Percentiles rank a stretch among this genome's conserved stretches.
phyloP scores from a whole-genome alignment of 2,888 invertebrate genomes.

The Antitype chi region DNA sequence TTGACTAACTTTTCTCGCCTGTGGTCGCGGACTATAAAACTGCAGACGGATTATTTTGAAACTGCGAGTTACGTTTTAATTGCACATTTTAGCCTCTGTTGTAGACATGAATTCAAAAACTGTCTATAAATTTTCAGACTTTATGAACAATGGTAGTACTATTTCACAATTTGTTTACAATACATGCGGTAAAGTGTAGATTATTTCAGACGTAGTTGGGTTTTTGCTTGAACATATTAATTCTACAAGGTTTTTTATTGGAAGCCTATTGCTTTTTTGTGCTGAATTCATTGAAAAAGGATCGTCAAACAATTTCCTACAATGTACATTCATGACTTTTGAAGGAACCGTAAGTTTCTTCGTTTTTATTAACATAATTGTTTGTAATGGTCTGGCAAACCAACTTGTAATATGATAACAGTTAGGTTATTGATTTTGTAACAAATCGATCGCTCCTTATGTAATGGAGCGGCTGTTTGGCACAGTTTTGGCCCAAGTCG shows the following conservation, averaged over 20 bases:
- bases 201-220: neutral
- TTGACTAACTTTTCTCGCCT: conserved; percentile 52
- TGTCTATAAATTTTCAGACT: conserved; percentile 20
- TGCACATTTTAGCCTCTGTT: conserved; percentile 15
- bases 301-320: neutral
- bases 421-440: conserved; percentile 54
- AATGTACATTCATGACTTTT: neutral
- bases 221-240: conserved; percentile 14
- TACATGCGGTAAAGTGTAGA: neutral
- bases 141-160: conserved; percentile 3
- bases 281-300: conserved; percentile 3
- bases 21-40: conserved; percentile 48
- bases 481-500: conserved; percentile 73
- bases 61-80: conserved; percentile 43
- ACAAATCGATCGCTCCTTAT: conserved; percentile 68
- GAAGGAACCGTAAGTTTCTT: conserved; percentile 3
- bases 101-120: conserved; percentile 14
- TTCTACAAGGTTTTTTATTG: neutral
- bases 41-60: conserved; percentile 54
- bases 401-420: conserved; percentile 36
- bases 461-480: conserved; percentile 70
- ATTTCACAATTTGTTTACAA: conserved; percentile 12
- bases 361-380: conserved; percentile 6
- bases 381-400: conserved; percentile 17
- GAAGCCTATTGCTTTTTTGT: neutral